A percentile compares a stretch with the other conserved stretches of the same genome.
These are phyloP conservation scores for Sceliomorpha sp. DNA, from an alignment of 2,888 invertebrate species.

Conservation along the genomic window DNA sequence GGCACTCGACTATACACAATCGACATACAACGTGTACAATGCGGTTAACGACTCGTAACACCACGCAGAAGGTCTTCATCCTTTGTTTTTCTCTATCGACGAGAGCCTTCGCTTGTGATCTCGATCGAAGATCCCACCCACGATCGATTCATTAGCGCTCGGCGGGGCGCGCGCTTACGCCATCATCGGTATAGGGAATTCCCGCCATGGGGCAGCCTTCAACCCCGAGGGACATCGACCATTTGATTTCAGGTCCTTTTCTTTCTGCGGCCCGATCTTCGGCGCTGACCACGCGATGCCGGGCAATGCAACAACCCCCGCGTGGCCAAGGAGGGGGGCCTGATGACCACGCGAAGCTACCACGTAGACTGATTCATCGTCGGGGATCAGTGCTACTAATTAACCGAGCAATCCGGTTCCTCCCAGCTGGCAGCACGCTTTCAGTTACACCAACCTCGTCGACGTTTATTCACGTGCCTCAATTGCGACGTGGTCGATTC, in stretches of 20 bases:
- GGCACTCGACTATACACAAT: slow-evolving; percentile 21
- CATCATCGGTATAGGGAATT: slow-evolving; percentile 73
- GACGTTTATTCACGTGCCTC: slow-evolving; percentile 38
- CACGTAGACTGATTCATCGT: slow-evolving; percentile 66
- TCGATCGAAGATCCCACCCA: slow-evolving; percentile 71
- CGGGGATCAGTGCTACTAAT: slow-evolving; percentile 68
- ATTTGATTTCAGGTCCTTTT: slow-evolving; percentile 37
- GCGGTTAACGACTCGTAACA: slow-evolving; percentile 47
- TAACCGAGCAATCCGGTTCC: slow-evolving; percentile 71
- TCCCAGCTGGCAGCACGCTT: slow-evolving; percentile 66
- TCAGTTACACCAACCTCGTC: slow-evolving; percentile 35
- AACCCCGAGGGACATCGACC: slow-evolving; percentile 49
- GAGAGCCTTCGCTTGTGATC: slow-evolving; percentile 49
- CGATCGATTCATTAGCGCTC: slow-evolving; percentile 78
- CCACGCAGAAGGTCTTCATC: slow-evolving; percentile 29
- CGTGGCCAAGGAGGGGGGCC: slow-evolving; percentile 10
- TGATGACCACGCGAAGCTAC: slow-evolving; percentile 14
- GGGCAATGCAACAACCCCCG: slow-evolving; percentile 21
- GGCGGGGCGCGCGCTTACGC: slow-evolving; percentile 71
- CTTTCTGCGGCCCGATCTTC: slow-evolving; percentile 17
- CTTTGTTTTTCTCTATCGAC: slow-evolving; percentile 41
- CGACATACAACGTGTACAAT: slow-evolving; percentile 13
- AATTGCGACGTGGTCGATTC: slow-evolving; percentile 24
- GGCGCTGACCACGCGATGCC: slow-evolving; percentile 19
- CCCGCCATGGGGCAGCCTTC: slow-evolving; percentile 63